Evolutionary conservation across 2,113 vertebrate species (phyloP).

Genomic region (Xyliphius kryptos): DNA sequence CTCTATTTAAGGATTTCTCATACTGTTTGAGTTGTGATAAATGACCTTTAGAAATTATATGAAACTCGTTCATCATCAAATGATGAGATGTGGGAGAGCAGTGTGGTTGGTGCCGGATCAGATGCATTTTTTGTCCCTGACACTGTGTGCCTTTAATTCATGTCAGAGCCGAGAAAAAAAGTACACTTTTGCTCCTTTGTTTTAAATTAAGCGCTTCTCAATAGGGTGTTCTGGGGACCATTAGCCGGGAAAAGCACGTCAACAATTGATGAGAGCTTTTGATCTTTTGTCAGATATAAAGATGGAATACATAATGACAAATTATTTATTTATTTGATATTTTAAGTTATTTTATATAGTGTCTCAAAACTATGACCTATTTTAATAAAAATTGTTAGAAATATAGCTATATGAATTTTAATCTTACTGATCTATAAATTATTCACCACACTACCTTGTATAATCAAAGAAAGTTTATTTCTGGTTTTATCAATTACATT

Average conservation of each 20-base stretch:
- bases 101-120: constrained; percentile 39
- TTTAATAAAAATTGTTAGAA: no score
- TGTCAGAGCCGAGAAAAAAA: constrained; percentile 40
- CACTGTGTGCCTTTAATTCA: constrained; percentile 54
- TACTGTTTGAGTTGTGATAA: constrained; percentile 48
- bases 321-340: constrained; percentile 8
- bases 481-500: no score
- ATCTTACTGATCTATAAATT: no score
- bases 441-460: no score
- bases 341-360: background rate
- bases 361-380: no score
- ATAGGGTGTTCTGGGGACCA: constrained; percentile 42
- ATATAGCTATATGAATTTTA: no score
- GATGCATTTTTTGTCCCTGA: constrained; percentile 46
- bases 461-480: no score
- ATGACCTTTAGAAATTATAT: constrained; percentile 43
- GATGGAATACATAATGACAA: constrained; percentile 28
- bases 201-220: constrained; percentile 44
- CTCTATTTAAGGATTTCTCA: constrained; percentile 42
- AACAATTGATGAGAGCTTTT: constrained; percentile 25
- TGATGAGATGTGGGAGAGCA: constrained; percentile 51
- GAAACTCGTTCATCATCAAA: constrained; percentile 53
- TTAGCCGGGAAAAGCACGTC: constrained; percentile 37
- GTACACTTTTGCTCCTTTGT: constrained; percentile 29
- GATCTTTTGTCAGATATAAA: constrained; percentile 38